phyloP scores from a whole-genome alignment of 1,140 invertebrate species.

The Agrilus planipennis region DNA sequence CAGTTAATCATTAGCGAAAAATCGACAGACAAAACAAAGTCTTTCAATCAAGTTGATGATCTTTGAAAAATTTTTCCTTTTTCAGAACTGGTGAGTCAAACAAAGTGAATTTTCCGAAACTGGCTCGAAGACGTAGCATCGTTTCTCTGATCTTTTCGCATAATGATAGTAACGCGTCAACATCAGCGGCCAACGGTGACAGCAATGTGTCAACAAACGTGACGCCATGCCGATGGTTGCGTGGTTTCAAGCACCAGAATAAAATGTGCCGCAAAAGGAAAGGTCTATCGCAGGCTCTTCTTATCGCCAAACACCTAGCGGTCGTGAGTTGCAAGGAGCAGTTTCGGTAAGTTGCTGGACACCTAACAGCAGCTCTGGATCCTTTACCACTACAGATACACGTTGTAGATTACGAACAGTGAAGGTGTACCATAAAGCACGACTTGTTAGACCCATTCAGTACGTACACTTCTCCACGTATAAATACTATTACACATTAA shows the following conservation, averaged over 20 bases:
- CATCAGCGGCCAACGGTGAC: not conserved
- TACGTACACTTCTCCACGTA: too few relatives aligned
- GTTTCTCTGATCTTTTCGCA: constrained; percentile 9
- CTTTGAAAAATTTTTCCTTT: not conserved
- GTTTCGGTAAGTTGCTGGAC: constrained; percentile 31
- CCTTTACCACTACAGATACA: too few relatives aligned
- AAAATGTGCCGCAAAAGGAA: constrained; percentile 40
- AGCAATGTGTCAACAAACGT: constrained; percentile 5
- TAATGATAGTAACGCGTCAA: constrained; percentile 1
- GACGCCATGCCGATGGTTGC: constrained; percentile 38
- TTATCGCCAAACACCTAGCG: constrained; percentile 40
- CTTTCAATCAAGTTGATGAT: not conserved
- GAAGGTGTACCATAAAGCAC: too few relatives aligned
- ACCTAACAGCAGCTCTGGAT: too few relatives aligned
- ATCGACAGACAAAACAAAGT: not conserved
- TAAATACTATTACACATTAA: constrained; percentile 3
- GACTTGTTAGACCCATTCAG: not conserved
- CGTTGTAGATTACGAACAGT: too few relatives aligned
- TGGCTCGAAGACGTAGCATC: not conserved
- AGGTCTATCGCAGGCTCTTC: constrained; percentile 38
- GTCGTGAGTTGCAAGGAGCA: constrained; percentile 42
- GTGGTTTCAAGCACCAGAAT: constrained; percentile 57
- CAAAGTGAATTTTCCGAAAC: too few relatives aligned
- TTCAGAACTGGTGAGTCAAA: not conserved
- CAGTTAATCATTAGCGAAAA: not conserved